A percentile compares a stretch with the other conserved stretches of the same genome.
Conservation (phyloP, 2,797 vertebrate species). For the Periophthalmus magnuspinnatus region DNA sequence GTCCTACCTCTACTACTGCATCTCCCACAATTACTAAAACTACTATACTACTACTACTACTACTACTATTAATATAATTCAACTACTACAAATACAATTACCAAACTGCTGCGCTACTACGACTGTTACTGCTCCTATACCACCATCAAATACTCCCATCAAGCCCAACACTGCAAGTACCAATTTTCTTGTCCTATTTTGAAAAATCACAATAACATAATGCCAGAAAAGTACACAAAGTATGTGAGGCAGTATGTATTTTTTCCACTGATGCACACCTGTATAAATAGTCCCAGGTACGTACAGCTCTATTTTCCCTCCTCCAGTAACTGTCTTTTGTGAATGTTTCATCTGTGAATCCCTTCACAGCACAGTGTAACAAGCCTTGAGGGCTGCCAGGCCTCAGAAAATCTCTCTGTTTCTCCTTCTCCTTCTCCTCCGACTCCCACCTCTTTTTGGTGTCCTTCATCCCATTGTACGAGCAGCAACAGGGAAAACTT, state of each 20-base stretch:
- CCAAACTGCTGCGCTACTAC: too few relatives aligned
- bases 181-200: not conserved
- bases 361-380: constrained; percentile 1
- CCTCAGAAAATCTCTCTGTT: constrained; percentile 45
- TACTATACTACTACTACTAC: too few relatives aligned
- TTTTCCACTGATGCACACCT: not conserved
- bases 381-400: constrained; percentile 40
- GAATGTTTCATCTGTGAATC: constrained; percentile 25
- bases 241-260: not conserved
- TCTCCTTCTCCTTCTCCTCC: constrained; percentile 25
- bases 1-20: not conserved
- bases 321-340: constrained; percentile 20
- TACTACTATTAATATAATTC: too few relatives aligned
- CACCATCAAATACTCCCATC: too few relatives aligned
- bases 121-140: too few relatives aligned
- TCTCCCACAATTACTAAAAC: not conserved
- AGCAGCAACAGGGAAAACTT: constrained; percentile 35
- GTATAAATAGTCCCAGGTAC: constrained; percentile 27
- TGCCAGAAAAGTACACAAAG: not conserved
- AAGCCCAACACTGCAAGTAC: not conserved
- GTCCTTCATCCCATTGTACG: constrained; percentile 21
- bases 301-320: constrained; percentile 17
- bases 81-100: too few relatives aligned
- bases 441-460: constrained; percentile 6
- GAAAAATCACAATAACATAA: not conserved